These are phyloP conservation scores for Vireo griseus DNA, from an alignment of 2,797 vertebrate genomes.

Conservation along the genomic window DNA sequence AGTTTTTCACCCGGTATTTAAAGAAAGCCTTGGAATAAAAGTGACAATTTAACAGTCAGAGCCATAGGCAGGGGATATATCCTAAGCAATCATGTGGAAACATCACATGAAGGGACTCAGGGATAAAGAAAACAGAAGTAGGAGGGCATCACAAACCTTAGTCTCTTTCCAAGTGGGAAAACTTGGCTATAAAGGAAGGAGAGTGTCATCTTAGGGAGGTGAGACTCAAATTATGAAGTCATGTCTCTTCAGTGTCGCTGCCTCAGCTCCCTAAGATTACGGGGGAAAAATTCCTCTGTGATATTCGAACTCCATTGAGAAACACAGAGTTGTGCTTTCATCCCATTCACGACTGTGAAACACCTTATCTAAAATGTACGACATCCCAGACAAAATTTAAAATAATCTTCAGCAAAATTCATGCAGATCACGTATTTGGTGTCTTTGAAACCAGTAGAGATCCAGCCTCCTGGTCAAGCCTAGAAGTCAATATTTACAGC, in stretches of 20 bases:
- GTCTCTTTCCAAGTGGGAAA: not conserved
- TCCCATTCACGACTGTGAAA: not conserved
- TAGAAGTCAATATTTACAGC: not conserved
- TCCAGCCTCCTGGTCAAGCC: not conserved
- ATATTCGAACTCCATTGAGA: not conserved
- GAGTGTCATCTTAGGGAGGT: not conserved
- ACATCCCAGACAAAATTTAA: not conserved
- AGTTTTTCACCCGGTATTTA: not conserved
- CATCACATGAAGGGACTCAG: not conserved
- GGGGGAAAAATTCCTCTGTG: not conserved
- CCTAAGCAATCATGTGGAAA: not conserved
- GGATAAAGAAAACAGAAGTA: not conserved
- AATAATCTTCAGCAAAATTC: not conserved
- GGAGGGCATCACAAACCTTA: not conserved
- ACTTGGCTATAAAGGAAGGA: not conserved
- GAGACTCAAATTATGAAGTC: not conserved
- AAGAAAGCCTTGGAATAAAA: not conserved
- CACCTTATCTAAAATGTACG: not conserved
- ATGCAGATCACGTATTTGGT: not conserved
- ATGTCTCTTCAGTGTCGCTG: not conserved
- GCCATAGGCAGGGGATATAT: not conserved
- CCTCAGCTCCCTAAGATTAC: not conserved
- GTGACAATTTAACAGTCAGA: not conserved
- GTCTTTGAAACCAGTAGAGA: not conserved
- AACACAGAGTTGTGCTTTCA: not conserved